These are phyloP conservation scores for Vanacampus margaritifer DNA, from an alignment of 2,113 vertebrate species.

Conservation along the genomic window DNA sequence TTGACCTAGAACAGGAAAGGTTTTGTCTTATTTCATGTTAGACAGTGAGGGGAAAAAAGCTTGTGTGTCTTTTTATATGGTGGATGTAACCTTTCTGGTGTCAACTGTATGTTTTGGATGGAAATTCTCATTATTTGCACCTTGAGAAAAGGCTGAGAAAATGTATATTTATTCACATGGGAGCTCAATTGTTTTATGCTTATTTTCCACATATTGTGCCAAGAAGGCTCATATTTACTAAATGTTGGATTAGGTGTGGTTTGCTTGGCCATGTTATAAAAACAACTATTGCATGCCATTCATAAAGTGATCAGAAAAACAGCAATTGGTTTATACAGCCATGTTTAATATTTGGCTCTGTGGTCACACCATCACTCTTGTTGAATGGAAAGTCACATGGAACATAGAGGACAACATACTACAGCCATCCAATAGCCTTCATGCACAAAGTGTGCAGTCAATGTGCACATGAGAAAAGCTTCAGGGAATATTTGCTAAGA, in stretches of 20 bases:
- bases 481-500: not conserved
- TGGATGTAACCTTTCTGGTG: no score
- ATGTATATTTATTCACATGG: not conserved
- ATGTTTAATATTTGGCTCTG: conserved; percentile 27
- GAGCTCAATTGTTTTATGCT: not conserved
- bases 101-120: not conserved
- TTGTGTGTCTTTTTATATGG: no score
- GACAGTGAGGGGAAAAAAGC: no score
- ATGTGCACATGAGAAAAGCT: conserved; percentile 12
- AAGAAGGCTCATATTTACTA: not conserved
- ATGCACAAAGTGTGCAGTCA: conserved; percentile 32
- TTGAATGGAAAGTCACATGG: conserved; percentile 33
- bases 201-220: not conserved
- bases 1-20: no score
- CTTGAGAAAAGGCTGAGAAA: not conserved
- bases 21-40: no score
- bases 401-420: conserved; percentile 20
- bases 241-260: not conserved
- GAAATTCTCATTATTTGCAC: conserved; percentile 1
- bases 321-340: conserved; percentile 17
- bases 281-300: not conserved
- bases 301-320: not conserved
- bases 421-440: conserved; percentile 16
- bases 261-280: not conserved
- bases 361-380: conserved; percentile 19